A percentile compares a stretch with the other conserved stretches of the same genome.
phyloP scores from a whole-genome alignment of 2,797 vertebrate species.

The Cyprinodon diabolis region DNA sequence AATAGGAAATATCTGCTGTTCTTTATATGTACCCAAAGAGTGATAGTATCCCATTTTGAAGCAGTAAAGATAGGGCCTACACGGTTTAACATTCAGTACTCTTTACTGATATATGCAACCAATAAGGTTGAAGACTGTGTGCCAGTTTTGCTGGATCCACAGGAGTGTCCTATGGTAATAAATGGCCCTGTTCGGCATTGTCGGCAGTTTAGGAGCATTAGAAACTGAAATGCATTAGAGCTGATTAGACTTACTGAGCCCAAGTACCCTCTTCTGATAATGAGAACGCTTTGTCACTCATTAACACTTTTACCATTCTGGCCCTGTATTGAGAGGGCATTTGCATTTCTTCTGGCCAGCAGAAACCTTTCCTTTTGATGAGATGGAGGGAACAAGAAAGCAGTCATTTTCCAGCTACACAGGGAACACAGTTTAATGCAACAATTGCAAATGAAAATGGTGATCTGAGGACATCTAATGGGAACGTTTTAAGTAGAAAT shows the following conservation, averaged over 20 bases:
- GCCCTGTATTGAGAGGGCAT: constrained; percentile 45
- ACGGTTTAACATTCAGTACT: constrained; percentile 49
- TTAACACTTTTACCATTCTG: constrained; percentile 66
- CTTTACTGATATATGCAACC: constrained; percentile 40
- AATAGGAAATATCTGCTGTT: background rate
- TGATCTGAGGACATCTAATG: constrained; percentile 39
- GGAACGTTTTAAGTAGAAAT: constrained; percentile 21
- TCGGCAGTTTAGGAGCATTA: constrained; percentile 72
- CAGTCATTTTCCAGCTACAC: constrained; percentile 44
- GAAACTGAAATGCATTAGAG: constrained; percentile 74
- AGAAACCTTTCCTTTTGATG: constrained; percentile 59
- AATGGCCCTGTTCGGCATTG: constrained; percentile 59
- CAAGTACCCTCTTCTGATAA: constrained; percentile 75
- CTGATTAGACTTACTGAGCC: constrained; percentile 75
- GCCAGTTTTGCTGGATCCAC: constrained; percentile 46
- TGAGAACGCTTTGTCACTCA: constrained; percentile 80
- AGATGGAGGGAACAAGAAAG: constrained; percentile 50
- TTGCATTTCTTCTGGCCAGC: constrained; percentile 55
- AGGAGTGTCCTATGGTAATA: constrained; percentile 56
- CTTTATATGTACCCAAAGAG: constrained; percentile 31
- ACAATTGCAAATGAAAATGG: constrained; percentile 49
- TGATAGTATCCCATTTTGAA: constrained; percentile 24
- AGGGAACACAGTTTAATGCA: constrained; percentile 44
- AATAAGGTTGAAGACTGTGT: constrained; percentile 43
- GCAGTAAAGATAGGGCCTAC: constrained; percentile 20